Conservation (phyloP, 2,888 invertebrate genomes). For the Coenonympha glycerion region DNA sequence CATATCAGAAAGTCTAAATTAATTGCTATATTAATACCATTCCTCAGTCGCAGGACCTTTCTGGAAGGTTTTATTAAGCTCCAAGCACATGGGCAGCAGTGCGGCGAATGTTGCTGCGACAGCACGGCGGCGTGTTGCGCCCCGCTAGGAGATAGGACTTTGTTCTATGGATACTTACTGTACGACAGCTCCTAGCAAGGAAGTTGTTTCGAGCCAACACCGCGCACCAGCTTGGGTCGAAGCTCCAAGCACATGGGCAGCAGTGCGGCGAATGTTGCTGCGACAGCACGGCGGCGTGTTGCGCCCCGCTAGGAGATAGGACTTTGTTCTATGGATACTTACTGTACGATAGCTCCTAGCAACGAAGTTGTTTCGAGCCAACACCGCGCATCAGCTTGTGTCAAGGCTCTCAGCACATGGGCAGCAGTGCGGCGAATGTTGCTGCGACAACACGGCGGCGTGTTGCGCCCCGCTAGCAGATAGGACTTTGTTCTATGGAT, state of each 20-base stretch:
- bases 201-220: slow-evolving; percentile 93
- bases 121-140: slow-evolving; percentile 94
- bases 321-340: slow-evolving; percentile 83
- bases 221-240: slow-evolving; percentile 86
- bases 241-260: slow-evolving; percentile 82
- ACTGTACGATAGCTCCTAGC: slow-evolving; percentile 86
- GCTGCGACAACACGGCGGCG: slow-evolving; percentile 93
- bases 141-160: slow-evolving; percentile 87
- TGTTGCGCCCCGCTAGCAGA: slow-evolving; percentile 83
- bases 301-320: slow-evolving; percentile 84
- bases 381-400: slow-evolving; percentile 87
- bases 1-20: no score
- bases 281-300: slow-evolving; percentile 96
- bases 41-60: no score
- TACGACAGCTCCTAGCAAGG: slow-evolving; percentile 88
- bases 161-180: slow-evolving; percentile 80
- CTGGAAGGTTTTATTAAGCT: no score
- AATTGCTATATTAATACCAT: no score
- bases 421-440: slow-evolving; percentile 85
- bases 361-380: slow-evolving; percentile 93
- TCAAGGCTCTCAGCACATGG: slow-evolving; percentile 82
- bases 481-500: no score
- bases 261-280: slow-evolving; percentile 85
- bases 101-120: slow-evolving; percentile 85
- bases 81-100: slow-evolving; percentile 85